Evolutionary conservation across 2,888 invertebrate species (phyloP).

Genomic region (Lithodes maja): DNA sequence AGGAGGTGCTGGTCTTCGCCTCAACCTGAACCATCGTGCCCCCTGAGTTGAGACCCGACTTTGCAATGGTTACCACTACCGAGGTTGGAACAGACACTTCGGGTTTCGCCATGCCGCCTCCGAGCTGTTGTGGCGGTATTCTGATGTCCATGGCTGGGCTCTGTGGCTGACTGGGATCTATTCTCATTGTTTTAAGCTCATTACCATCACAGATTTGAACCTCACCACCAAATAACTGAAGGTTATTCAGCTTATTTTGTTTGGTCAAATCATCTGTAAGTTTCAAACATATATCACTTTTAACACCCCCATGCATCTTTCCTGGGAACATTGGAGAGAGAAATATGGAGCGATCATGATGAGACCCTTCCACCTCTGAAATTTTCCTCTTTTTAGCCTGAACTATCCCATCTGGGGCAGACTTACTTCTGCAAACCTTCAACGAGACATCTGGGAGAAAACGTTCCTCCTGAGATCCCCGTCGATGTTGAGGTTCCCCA

Average conservation of each 20-base stretch:
- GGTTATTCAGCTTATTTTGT: slow-evolving; percentile 47
- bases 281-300: slow-evolving; percentile 56
- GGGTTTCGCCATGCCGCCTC: slow-evolving; percentile 31
- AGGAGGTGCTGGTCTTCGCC: slow-evolving; percentile 51
- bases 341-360: slow-evolving; percentile 35
- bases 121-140: slow-evolving; percentile 59
- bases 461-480: slow-evolving; percentile 47
- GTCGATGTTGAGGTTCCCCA: slow-evolving; percentile 31
- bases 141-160: slow-evolving; percentile 61
- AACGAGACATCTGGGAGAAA: slow-evolving; percentile 32
- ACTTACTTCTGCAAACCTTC: slow-evolving; percentile 45
- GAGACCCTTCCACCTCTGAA: slow-evolving; percentile 36
- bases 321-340: slow-evolving; percentile 48
- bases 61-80: slow-evolving; percentile 81
- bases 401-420: slow-evolving; percentile 39
- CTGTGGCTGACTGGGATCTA: slow-evolving; percentile 77
- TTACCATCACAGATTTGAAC: slow-evolving; percentile 84
- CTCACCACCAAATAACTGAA: slow-evolving; percentile 85
- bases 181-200: slow-evolving; percentile 82
- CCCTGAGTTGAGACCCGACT: slow-evolving; percentile 88
- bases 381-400: slow-evolving; percentile 59
- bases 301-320: slow-evolving; percentile 46
- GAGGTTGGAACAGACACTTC: slow-evolving; percentile 72
- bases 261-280: slow-evolving; percentile 64
- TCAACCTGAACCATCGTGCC: slow-evolving; percentile 81